Evolutionary conservation across 2,888 invertebrate genomes (phyloP).

Genomic region (Helobdella robusta): DNA sequence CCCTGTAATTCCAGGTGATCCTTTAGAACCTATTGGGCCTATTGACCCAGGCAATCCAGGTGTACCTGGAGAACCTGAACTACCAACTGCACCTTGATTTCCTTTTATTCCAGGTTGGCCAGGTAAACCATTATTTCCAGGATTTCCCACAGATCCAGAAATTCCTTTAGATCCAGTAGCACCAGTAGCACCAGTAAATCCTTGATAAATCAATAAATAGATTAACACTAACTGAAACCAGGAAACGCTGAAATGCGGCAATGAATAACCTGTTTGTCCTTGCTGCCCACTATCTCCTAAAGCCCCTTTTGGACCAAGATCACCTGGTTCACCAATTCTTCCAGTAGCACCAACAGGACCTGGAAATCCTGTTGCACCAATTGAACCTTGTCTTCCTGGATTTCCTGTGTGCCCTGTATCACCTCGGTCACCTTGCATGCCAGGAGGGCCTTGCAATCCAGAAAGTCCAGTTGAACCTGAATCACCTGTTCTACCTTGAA

Average conservation of each 20-base stretch:
- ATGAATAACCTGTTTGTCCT: not conserved
- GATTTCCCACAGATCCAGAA: not conserved
- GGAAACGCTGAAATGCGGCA: not conserved
- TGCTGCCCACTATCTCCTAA: not conserved
- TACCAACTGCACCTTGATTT: conserved; percentile 5
- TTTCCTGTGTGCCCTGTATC: not conserved
- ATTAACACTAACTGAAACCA: not conserved
- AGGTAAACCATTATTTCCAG: not conserved
- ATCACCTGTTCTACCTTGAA: conserved; percentile 1
- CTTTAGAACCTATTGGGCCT: not conserved
- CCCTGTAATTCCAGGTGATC: not conserved
- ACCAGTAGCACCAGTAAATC: conserved; percentile 10
- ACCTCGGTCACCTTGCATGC: not conserved
- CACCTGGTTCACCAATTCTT: not conserved
- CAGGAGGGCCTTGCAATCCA: not conserved
- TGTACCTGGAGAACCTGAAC: conserved; percentile 5
- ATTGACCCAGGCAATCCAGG: not conserved
- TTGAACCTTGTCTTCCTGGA: not conserved
- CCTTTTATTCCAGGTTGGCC: not conserved
- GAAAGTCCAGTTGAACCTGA: conserved; percentile 2
- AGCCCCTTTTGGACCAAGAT: not conserved
- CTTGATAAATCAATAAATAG: not conserved
- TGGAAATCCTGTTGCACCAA: not conserved
- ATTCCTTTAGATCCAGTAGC: not conserved
- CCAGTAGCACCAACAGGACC: conserved; percentile 1